Percentiles rank a stretch among this genome's conserved stretches.
phyloP scores from a whole-genome alignment of 1,140 invertebrate species.

The Trichonephila clavata region DNA sequence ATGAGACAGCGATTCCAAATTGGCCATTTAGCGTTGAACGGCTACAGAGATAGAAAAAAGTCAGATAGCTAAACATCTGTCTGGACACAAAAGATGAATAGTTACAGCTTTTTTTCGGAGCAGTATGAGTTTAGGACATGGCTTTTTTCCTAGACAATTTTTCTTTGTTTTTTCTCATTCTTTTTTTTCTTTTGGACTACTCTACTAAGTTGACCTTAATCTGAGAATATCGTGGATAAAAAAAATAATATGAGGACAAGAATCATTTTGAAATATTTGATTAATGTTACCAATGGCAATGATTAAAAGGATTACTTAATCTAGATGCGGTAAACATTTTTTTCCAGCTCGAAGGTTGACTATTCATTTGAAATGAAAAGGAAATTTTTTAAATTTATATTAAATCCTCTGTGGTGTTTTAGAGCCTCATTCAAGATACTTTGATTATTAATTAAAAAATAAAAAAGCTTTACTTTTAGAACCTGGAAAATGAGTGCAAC shows the following conservation, averaged over 20 bases:
- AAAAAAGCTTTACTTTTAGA: too few relatives aligned
- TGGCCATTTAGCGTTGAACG: conserved; percentile 11
- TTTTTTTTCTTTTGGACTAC: not conserved
- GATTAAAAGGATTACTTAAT: too few relatives aligned
- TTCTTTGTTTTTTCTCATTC: not conserved
- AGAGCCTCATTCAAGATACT: too few relatives aligned
- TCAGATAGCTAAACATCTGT: not conserved
- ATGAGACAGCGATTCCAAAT: conserved; percentile 42
- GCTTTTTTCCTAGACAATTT: not conserved
- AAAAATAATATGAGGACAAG: not conserved
- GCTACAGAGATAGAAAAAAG: not conserved
- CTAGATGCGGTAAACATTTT: too few relatives aligned
- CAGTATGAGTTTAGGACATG: not conserved
- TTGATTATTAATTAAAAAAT: too few relatives aligned
- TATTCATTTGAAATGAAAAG: too few relatives aligned
- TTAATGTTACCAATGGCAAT: too few relatives aligned
- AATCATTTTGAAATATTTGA: not conserved
- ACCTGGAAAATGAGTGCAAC: too few relatives aligned
- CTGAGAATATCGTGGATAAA: not conserved
- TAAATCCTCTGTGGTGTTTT: too few relatives aligned
- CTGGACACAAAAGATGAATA: conserved; percentile 59
- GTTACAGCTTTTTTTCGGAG: conserved; percentile 25
- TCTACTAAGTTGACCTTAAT: not conserved
- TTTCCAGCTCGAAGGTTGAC: too few relatives aligned
- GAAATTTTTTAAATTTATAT: too few relatives aligned